A percentile compares a stretch with the other conserved stretches of the same genome.
phyloP scores from a whole-genome alignment of 2,113 vertebrate genomes.

The Colaptes auratus region DNA sequence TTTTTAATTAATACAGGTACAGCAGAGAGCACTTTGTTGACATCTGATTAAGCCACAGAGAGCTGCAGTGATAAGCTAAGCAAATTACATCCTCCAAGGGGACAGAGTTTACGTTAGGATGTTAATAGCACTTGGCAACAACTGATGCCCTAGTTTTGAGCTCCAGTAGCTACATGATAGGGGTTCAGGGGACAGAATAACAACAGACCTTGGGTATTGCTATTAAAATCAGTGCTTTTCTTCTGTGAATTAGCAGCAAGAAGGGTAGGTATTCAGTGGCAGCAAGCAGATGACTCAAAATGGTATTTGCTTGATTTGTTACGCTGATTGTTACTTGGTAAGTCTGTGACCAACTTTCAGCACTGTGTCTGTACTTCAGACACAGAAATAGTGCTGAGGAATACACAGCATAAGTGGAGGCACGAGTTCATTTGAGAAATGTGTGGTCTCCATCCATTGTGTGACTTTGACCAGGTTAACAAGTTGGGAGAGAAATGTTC shows the following conservation, averaged over 20 bases:
- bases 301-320: neutral
- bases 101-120: neutral
- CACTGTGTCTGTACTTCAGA: neutral
- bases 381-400: neutral
- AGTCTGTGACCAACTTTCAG: neutral
- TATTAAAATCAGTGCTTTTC: neutral
- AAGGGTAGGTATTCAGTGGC: neutral
- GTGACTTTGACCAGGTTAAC: neutral
- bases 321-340: neutral
- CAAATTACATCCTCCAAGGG: neutral
- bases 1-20: neutral
- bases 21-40: neutral
- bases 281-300: neutral
- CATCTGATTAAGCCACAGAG: neutral
- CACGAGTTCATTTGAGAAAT: neutral
- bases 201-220: neutral
- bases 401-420: neutral
- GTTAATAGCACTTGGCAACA: neutral
- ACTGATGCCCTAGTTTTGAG: neutral
- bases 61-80: neutral
- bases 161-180: rapidly evolving
- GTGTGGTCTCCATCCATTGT: neutral
- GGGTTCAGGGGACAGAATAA: neutral
- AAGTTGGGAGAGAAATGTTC: neutral
- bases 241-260: neutral